Conservation (phyloP, 30 jellyfish, hydroid and myxozoan species). For the Turritopsis rubra region DNA sequence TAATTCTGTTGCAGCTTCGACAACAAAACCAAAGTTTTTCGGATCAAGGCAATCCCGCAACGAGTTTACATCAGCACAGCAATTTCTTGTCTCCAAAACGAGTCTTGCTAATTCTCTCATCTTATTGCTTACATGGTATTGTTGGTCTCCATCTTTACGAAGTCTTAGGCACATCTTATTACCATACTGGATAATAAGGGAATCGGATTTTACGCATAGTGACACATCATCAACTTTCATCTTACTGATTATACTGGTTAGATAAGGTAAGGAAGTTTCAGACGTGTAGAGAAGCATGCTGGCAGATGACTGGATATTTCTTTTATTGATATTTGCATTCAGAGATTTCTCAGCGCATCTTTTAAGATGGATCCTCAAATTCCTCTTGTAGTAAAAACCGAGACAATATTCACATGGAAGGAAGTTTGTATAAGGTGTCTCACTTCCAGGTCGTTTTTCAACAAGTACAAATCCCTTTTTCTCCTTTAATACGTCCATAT, state of each 20-base stretch:
- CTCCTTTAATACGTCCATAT: neutral
- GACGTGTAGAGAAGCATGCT: too few species aligned
- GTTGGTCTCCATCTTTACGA: neutral
- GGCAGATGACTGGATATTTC: too few species aligned
- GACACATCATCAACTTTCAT: neutral
- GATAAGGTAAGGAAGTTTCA: neutral
- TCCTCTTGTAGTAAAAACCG: too few species aligned
- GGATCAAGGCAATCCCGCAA: conserved; percentile 3
- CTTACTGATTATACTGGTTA: neutral
- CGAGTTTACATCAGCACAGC: neutral
- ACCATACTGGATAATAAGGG: neutral
- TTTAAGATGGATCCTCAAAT: too few species aligned
- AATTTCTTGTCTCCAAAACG: neutral
- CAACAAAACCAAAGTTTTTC: neutral
- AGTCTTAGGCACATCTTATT: conserved; percentile 9
- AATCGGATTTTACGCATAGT: neutral
- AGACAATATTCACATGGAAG: too few species aligned
- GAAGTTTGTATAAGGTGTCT: too few species aligned
- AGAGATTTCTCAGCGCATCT: too few species aligned
- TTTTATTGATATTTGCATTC: too few species aligned
- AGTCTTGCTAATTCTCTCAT: conserved; percentile 1
- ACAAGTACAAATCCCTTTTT: too few species aligned
- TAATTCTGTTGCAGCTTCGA: conserved; percentile 16
- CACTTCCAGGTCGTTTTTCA: too few species aligned
- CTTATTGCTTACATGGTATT: conserved; percentile 4